Conservation (phyloP, 1,140 invertebrate species). For the Drosophila murphyi region DNA sequence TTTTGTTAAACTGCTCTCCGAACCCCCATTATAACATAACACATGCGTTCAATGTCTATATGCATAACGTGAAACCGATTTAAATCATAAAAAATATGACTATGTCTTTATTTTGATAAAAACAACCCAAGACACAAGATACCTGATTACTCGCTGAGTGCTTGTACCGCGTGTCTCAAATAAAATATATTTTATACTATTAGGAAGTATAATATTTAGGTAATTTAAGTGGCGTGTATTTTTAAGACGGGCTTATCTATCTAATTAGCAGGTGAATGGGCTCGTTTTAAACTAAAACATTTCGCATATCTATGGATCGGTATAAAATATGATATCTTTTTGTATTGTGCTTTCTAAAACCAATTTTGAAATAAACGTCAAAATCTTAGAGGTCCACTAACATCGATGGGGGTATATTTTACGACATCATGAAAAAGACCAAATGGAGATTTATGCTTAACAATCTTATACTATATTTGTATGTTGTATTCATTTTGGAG, state of each 20-base stretch:
- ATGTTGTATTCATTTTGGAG: conserved; percentile 25
- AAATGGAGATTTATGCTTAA: conserved; percentile 59
- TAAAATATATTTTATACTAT: conserved; percentile 30
- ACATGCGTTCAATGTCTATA: conserved; percentile 13
- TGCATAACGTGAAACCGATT: conserved; percentile 73
- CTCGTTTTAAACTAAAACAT: conserved; percentile 55
- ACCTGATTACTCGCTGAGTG: conserved; percentile 11
- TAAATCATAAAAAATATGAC: conserved; percentile 72
- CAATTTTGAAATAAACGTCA: conserved; percentile 80
- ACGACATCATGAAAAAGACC: conserved; percentile 48
- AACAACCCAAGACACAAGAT: conserved; percentile 37
- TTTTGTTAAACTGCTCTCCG: conserved; percentile 17
- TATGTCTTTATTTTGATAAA: conserved; percentile 79
- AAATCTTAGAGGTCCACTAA: conserved; percentile 40
- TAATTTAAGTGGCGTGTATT: conserved; percentile 8
- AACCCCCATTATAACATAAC: not conserved
- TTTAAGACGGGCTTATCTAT: conserved; percentile 59
- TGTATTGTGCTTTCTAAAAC: conserved; percentile 65
- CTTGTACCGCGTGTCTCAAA: conserved; percentile 38
- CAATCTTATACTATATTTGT: conserved; percentile 34
- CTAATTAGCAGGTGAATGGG: conserved; percentile 76
- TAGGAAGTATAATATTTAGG: conserved; percentile 17
- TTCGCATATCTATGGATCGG: conserved; percentile 17
- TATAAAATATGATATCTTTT: conserved; percentile 76
- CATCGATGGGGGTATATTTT: conserved; percentile 73